Conservation (phyloP, 2,797 vertebrate genomes). For the Alectoris magna region DNA sequence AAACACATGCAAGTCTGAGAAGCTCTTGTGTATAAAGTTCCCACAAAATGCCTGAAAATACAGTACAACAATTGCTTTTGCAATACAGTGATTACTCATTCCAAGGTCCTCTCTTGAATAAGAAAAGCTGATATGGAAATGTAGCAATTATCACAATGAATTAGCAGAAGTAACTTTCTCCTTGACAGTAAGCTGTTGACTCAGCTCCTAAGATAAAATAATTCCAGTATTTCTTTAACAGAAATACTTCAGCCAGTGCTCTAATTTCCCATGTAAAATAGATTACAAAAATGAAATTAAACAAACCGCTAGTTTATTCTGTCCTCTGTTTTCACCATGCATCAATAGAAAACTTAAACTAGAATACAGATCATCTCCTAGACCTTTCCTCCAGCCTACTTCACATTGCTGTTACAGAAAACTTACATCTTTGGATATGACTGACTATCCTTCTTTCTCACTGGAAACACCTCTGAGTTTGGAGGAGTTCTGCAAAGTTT, state of each 20-base stretch:
- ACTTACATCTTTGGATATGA: not conserved
- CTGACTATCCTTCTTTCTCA: not conserved
- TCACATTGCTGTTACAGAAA: not conserved
- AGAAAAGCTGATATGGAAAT: not conserved
- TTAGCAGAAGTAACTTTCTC: not conserved
- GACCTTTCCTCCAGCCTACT: not conserved
- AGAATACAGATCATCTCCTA: not conserved
- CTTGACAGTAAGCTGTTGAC: not conserved
- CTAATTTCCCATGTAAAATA: not conserved
- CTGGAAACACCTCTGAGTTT: not conserved
- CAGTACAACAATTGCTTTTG: not conserved
- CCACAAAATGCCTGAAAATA: conserved; percentile 4
- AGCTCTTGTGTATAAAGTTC: not conserved
- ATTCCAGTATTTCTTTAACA: not conserved
- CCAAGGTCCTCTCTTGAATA: not conserved
- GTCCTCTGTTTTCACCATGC: not conserved
- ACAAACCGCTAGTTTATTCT: not conserved
- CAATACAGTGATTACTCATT: not conserved
- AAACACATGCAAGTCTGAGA: not conserved
- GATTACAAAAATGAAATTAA: not conserved
- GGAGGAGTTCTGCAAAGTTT: not conserved
- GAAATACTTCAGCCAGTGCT: not conserved
- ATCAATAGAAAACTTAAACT: not conserved
- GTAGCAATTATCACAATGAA: not conserved
- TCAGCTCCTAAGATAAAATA: not conserved